Percentiles rank a stretch among this genome's conserved stretches.
Evolutionary conservation across 30 jellyfish, hydroid and myxozoan species (phyloP).

Genomic region (Euphysa ruthae): DNA sequence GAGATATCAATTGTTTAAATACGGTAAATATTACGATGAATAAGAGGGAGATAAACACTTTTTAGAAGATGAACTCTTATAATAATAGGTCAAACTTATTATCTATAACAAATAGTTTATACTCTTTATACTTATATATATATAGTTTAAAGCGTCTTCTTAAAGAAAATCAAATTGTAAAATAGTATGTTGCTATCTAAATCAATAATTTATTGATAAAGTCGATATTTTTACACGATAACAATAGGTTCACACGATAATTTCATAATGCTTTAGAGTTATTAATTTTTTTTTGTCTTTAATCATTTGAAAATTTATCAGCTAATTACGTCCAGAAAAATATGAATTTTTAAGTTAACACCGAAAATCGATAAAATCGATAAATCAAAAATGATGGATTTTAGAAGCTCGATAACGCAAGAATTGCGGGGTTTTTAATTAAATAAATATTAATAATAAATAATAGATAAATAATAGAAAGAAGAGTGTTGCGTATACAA

Average conservation of each 20-base stretch:
- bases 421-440: too few relatives aligned
- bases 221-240: not conserved
- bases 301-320: not conserved
- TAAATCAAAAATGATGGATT: not conserved
- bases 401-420: not conserved
- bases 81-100: not conserved
- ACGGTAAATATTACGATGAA: conserved; percentile 44
- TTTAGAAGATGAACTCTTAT: not conserved
- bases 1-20: conserved; percentile 23
- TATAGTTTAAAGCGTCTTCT: not conserved
- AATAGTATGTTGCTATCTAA: not conserved
- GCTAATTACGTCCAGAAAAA: not conserved
- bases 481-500: too few relatives aligned
- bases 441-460: not conserved
- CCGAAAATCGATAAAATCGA: not conserved
- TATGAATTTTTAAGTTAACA: not conserved
- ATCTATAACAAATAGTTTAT: not conserved
- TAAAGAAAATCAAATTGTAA: too few relatives aligned
- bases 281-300: not conserved
- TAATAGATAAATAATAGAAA: too few relatives aligned
- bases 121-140: not conserved
- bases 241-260: not conserved
- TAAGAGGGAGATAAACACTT: not conserved
- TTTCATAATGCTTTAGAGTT: not conserved
- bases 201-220: not conserved